Percentiles rank a stretch among this genome's conserved stretches.
phyloP scores from a whole-genome alignment of 2,113 vertebrate species.

The Callaeas wilsoni region DNA sequence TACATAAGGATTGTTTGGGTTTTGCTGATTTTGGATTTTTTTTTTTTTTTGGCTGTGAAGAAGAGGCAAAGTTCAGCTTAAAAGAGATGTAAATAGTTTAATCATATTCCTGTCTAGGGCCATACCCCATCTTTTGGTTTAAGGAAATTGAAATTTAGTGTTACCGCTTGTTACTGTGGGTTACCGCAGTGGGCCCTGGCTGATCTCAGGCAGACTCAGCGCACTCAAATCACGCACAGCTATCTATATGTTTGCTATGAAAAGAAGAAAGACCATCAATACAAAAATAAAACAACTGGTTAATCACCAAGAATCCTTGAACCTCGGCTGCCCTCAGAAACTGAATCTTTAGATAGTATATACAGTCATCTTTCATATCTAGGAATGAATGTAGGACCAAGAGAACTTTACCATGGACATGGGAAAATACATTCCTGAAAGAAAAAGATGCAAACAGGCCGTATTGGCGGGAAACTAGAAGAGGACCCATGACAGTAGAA shows the following conservation, averaged over 20 bases:
- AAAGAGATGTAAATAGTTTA: not conserved
- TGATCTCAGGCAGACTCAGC: not conserved
- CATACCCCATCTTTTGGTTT: not conserved
- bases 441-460: not conserved
- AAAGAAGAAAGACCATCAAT: not conserved
- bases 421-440: not conserved
- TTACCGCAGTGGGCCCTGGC: not conserved
- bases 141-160: not conserved
- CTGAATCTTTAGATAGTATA: not conserved
- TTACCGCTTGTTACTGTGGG: not conserved
- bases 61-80: not conserved
- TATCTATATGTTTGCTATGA: not conserved
- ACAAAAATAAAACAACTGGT: not conserved
- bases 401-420: not conserved
- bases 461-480: not conserved
- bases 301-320: not conserved
- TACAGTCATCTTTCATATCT: not conserved
- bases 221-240: not conserved
- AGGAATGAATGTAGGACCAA: not conserved
- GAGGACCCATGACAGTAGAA: not conserved
- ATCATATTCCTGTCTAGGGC: not conserved
- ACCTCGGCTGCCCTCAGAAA: not conserved
- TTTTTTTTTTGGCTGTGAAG: not conserved
- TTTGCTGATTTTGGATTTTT: not conserved
- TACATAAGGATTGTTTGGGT: not conserved